phyloP scores from a whole-genome alignment of 2,113 vertebrate species.

The Chloroceryle aenea region DNA sequence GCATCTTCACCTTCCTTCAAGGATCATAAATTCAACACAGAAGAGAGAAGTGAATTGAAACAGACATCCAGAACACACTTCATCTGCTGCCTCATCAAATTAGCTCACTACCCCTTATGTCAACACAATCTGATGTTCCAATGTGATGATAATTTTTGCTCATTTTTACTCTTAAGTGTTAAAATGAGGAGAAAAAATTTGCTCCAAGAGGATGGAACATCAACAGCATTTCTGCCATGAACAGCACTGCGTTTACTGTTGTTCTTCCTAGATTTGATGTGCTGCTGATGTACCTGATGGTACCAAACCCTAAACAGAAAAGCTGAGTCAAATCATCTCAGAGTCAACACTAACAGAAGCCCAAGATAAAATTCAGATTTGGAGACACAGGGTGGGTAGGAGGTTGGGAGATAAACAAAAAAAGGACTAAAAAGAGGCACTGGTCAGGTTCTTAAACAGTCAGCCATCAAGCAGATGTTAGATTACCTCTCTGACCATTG shows the following conservation, averaged over 20 bases:
- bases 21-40: not conserved
- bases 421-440: not conserved
- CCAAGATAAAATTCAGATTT: not conserved
- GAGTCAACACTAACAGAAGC: not conserved
- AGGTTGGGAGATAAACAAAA: not conserved
- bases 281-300: not conserved
- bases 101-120: not conserved
- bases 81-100: not conserved
- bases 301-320: not conserved
- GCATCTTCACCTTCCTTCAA: constrained; percentile 90
- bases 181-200: not conserved
- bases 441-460: not conserved
- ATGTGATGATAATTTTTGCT: not conserved
- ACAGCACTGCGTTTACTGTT: not conserved
- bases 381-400: not conserved
- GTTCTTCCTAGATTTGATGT: not conserved
- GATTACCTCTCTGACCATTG: constrained; percentile 89
- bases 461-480: not conserved
- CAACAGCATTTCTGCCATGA: not conserved
- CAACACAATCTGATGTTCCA: not conserved
- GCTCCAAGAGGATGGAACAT: not conserved
- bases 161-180: not conserved
- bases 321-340: not conserved
- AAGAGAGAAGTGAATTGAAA: not conserved
- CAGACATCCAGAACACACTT: not conserved